A percentile compares a stretch with the other conserved stretches of the same genome.
Conservation (phyloP, 2,797 vertebrate species). For the Amazonetta brasiliensis region DNA sequence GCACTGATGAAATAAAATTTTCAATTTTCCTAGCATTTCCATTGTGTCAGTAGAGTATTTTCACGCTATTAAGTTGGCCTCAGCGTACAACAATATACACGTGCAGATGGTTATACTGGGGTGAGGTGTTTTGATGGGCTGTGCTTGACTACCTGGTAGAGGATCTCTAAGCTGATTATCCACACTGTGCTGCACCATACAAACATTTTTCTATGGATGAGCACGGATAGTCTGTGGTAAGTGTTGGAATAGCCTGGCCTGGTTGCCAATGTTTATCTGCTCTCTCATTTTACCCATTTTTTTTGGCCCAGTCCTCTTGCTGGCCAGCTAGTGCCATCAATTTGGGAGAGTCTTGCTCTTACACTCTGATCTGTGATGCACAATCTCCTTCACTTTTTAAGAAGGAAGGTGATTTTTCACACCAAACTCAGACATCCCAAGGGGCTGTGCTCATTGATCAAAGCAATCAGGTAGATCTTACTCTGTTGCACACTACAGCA, state of each 20-base stretch:
- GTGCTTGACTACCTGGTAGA: slow-evolving; percentile 79
- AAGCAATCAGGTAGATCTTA: not conserved
- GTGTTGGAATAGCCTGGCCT: slow-evolving; percentile 66
- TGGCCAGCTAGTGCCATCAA: not conserved
- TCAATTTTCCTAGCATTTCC: slow-evolving; percentile 50
- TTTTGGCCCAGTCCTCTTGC: accelerated
- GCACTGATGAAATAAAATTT: slow-evolving; percentile 78
- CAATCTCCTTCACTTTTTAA: not conserved
- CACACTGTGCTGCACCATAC: slow-evolving; percentile 56
- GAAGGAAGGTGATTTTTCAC: not conserved
- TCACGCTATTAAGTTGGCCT: slow-evolving; percentile 70
- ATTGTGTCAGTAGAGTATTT: slow-evolving; percentile 75
- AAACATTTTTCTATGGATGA: slow-evolving; percentile 73
- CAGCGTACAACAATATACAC: slow-evolving; percentile 48
- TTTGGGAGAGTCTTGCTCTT: not conserved
- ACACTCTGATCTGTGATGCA: not conserved
- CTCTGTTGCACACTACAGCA: not conserved
- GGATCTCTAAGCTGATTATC: slow-evolving; percentile 59
- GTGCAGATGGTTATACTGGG: slow-evolving; percentile 72
- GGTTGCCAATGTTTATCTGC: slow-evolving; percentile 65
- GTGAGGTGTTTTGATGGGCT: slow-evolving; percentile 66
- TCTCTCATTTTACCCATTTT: slow-evolving; percentile 22
- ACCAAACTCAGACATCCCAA: not conserved
- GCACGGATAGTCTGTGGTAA: slow-evolving; percentile 74
- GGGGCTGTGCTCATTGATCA: accelerated